These are phyloP conservation scores for Cryptus armator DNA, from an alignment of 2,888 invertebrate genomes.

Conservation along the genomic window DNA sequence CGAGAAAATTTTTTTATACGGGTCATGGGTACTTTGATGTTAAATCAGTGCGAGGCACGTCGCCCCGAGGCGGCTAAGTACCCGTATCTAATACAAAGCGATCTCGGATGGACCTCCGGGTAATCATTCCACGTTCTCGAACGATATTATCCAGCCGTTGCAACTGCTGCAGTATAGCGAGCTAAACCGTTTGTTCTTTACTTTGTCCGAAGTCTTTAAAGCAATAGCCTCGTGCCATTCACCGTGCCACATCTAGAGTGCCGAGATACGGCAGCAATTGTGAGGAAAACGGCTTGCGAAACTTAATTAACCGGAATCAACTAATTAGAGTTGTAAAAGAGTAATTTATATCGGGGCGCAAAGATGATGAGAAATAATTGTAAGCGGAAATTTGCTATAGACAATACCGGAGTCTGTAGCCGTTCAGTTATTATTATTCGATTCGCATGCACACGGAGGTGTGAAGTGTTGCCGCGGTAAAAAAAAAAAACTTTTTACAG, in stretches of 20 bases:
- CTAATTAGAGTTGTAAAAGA: conserved; percentile 51
- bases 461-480: not conserved
- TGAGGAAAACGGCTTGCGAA: conserved; percentile 37
- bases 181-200: conserved; percentile 52
- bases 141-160: conserved; percentile 13
- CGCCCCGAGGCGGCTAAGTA: conserved; percentile 9
- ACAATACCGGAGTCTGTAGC: conserved; percentile 16
- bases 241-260: not conserved
- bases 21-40: conserved; percentile 1
- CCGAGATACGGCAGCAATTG: conserved; percentile 31
- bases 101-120: conserved; percentile 23
- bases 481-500: no score
- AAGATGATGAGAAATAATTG: conserved; percentile 50
- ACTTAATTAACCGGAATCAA: conserved; percentile 52
- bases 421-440: not conserved
- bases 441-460: not conserved
- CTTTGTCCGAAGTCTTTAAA: conserved; percentile 43
- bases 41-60: not conserved
- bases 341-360: not conserved
- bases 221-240: conserved; percentile 31
- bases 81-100: conserved; percentile 32
- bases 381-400: conserved; percentile 22
- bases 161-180: conserved; percentile 9
- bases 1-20: not conserved
- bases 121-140: conserved; percentile 42